phyloP scores from a whole-genome alignment of 1,140 invertebrate genomes.

The Zeugodacus cucurbitae region DNA sequence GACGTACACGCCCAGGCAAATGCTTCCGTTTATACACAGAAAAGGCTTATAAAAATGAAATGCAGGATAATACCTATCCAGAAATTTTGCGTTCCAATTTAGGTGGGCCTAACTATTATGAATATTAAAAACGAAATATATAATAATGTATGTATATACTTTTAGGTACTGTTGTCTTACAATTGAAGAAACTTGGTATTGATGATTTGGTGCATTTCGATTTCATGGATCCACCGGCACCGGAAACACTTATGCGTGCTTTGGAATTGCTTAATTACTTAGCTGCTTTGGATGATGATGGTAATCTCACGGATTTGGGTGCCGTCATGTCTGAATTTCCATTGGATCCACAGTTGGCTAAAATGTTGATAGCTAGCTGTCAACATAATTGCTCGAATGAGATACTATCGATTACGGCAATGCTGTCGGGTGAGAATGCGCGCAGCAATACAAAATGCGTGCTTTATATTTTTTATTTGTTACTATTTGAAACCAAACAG shows the following conservation, averaged over 20 bases:
- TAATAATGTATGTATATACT: not conserved
- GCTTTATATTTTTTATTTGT: constrained; percentile 36
- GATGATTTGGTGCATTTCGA: constrained; percentile 99
- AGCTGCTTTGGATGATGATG: constrained; percentile 89
- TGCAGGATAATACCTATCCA: constrained; percentile 99
- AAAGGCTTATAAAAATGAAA: constrained; percentile 98
- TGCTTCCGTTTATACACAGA: constrained; percentile 99
- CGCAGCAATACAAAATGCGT: not conserved
- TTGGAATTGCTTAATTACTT: constrained; percentile 98
- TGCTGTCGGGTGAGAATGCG: constrained; percentile 91
- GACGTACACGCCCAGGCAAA: constrained; percentile 96
- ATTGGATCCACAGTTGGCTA: constrained; percentile 97
- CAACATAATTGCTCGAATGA: constrained; percentile 99
- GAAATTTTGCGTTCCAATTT: constrained; percentile 84
- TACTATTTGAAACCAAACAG: not conserved
- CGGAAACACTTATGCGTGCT: constrained; percentile 99
- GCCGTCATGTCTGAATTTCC: constrained; percentile 99
- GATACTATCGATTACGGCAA: constrained; percentile 98
- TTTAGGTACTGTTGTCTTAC: constrained; percentile 87
- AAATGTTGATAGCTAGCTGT: constrained; percentile 97
- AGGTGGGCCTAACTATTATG: constrained; percentile 47
- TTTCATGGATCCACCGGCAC: constrained; percentile 99
- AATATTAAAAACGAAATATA: not conserved
- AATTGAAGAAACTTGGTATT: constrained; percentile 98
- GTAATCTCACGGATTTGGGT: constrained; percentile 94